Evolutionary conservation across 2,888 invertebrate genomes (phyloP).

Genomic region (Sarcophaga carnaria): DNA sequence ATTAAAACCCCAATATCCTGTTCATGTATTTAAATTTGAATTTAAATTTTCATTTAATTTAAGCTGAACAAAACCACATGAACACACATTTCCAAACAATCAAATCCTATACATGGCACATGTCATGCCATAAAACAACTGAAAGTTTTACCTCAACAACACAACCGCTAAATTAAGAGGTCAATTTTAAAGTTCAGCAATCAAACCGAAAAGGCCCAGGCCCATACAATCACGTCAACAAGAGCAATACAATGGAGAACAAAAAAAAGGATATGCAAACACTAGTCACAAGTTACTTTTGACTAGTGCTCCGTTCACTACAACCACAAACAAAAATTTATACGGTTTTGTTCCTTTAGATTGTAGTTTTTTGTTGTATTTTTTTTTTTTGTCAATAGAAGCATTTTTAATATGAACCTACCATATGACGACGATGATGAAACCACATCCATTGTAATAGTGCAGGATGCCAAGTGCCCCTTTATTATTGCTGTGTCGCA

Average conservation of each 20-base stretch:
- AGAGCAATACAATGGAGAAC: slow-evolving; percentile 12
- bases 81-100: no score
- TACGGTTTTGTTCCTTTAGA: slow-evolving; percentile 3
- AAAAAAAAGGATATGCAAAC: slow-evolving; percentile 10
- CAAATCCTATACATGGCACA: no score
- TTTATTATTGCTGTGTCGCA: slow-evolving; percentile 22
- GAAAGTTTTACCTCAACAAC: slow-evolving; percentile 47
- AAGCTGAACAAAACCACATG: no score
- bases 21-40: no score
- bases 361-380: slow-evolving; percentile 1
- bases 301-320: slow-evolving; percentile 50
- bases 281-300: slow-evolving; percentile 57
- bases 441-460: slow-evolving; percentile 37
- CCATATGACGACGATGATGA: neutral
- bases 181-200: slow-evolving; percentile 66
- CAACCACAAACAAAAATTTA: slow-evolving; percentile 22
- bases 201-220: slow-evolving; percentile 32
- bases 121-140: slow-evolving; percentile 23
- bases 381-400: slow-evolving; percentile 61
- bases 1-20: no score
- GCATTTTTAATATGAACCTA: slow-evolving; percentile 1
- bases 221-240: slow-evolving; percentile 1
- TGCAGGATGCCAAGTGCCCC: slow-evolving; percentile 5
- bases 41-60: no score
- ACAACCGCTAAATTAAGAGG: slow-evolving; percentile 63